Percentiles rank a stretch among this genome's conserved stretches.
These are phyloP conservation scores for Saimiri boliviensis DNA, from an alignment of 2,113 vertebrate species.

Conservation along the genomic window DNA sequence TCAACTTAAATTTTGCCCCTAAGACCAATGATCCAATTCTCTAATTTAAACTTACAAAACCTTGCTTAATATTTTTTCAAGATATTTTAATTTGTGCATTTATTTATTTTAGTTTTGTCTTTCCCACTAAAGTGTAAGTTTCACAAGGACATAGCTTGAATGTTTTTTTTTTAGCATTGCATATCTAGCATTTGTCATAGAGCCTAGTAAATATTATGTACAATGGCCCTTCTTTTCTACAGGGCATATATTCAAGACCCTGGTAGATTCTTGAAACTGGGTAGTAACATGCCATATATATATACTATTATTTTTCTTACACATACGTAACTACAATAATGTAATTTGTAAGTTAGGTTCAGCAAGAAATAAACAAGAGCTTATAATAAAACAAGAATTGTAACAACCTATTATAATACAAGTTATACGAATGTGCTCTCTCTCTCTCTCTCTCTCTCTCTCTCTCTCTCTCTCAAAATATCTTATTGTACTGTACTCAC, in stretches of 20 bases:
- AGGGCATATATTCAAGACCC: not conserved
- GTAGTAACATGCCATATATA: not conserved
- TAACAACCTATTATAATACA: not conserved
- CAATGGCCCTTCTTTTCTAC: not conserved
- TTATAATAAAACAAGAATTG: not conserved
- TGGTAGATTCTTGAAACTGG: not conserved
- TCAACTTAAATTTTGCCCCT: not conserved
- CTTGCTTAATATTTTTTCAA: not conserved
- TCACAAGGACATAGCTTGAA: not conserved
- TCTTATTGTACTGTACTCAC: not conserved
- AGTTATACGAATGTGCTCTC: not conserved
- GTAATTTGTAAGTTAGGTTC: not conserved
- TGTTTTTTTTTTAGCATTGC: not conserved
- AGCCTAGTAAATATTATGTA: constrained; percentile 29
- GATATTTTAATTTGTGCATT: not conserved
- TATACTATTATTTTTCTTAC: not conserved
- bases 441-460: not conserved
- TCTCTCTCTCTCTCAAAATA: not conserved
- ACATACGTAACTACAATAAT: not conserved
- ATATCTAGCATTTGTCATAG: not conserved
- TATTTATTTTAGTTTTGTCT: not conserved
- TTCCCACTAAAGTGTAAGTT: not conserved
- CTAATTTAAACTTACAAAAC: constrained; percentile 6
- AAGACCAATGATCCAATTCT: not conserved
- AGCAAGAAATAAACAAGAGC: not conserved